phyloP scores from a whole-genome alignment of 2,888 invertebrate genomes.

The Drosophila algonquin region DNA sequence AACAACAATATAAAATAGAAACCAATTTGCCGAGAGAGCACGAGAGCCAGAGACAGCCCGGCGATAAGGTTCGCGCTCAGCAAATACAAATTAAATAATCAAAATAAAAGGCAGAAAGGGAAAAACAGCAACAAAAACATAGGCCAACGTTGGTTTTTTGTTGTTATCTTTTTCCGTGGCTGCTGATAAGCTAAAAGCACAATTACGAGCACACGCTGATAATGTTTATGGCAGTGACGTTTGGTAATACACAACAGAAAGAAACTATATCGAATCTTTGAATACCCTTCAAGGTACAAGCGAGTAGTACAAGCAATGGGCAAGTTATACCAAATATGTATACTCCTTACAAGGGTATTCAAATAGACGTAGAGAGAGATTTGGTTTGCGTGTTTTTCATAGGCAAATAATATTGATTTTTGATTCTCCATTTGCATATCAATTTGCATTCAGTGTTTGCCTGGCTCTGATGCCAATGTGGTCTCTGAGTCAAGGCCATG shows the following conservation, averaged over 20 bases:
- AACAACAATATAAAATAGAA: conserved; percentile 46
- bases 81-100: conserved; percentile 65
- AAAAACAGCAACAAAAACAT: conserved; percentile 29
- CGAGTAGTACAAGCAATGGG: no score
- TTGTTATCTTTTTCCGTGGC: conserved; percentile 10
- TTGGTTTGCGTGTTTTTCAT: conserved; percentile 37
- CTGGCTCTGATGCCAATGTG: conserved; percentile 7
- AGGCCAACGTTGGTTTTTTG: conserved; percentile 34
- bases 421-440: conserved; percentile 26
- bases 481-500: conserved; percentile 36
- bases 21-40: conserved; percentile 32
- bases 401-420: conserved; percentile 53
- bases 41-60: conserved; percentile 37
- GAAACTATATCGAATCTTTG: neutral
- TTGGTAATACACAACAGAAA: neutral
- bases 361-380: conserved; percentile 24
- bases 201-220: conserved; percentile 57
- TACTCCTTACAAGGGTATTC: neutral
- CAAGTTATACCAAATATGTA: no score
- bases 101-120: conserved; percentile 26
- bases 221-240: conserved; percentile 49
- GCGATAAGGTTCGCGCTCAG: conserved; percentile 60
- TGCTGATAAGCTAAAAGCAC: conserved; percentile 71
- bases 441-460: conserved; percentile 28
- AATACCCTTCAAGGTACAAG: neutral